These are phyloP conservation scores for Drosophila borealis DNA, from an alignment of 2,888 invertebrate species.

Conservation along the genomic window DNA sequence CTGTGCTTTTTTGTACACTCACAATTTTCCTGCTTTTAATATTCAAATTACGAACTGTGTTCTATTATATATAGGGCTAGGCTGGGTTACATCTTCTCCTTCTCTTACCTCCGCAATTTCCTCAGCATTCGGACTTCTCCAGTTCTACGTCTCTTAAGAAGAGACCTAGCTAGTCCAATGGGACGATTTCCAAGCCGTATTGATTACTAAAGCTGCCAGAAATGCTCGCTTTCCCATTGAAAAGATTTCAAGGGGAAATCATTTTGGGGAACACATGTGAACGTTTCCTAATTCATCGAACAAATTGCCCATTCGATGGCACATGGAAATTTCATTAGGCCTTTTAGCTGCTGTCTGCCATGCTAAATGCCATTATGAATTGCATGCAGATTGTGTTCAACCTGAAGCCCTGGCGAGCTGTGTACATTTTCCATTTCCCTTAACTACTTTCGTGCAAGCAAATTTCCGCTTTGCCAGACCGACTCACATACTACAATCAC, in stretches of 20 bases:
- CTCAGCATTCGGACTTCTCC: no score
- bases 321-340: conserved; percentile 69
- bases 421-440: conserved; percentile 63
- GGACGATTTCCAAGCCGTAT: no score
- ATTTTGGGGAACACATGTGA: not conserved
- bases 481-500: not conserved
- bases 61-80: no score
- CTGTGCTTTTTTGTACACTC: no score
- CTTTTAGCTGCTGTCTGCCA: conserved; percentile 46
- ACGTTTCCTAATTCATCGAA: conserved; percentile 25
- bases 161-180: no score
- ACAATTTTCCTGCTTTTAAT: no score
- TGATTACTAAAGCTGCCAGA: no score
- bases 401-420: conserved; percentile 36
- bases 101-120: no score
- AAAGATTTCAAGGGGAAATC: not conserved
- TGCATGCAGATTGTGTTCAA: conserved; percentile 40
- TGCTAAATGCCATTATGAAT: conserved; percentile 51
- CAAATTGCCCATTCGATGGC: conserved; percentile 38
- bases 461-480: conserved; percentile 71
- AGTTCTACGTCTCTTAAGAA: no score
- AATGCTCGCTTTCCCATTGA: no score
- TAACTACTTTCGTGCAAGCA: conserved; percentile 70
- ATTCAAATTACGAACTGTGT: no score
- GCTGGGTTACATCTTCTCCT: no score